Evolutionary conservation across 1,140 invertebrate genomes (phyloP), one percentile per base, ranked within the genome.

Genomic region (Euura saliciscinereae): DNA sequence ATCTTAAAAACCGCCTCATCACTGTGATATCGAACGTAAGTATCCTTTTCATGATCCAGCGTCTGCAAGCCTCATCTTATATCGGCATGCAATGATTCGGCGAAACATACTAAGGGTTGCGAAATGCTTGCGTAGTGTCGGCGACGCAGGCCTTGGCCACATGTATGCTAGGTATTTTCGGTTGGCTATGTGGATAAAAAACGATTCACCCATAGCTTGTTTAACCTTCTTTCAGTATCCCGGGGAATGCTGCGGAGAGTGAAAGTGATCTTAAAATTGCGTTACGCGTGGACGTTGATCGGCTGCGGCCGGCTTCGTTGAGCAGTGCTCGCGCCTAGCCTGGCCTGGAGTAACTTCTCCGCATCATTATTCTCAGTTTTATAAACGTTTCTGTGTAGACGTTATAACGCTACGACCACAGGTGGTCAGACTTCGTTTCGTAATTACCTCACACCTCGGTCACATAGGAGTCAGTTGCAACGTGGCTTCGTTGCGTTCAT

Each of bases 261-360:
- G 82, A 84, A 84, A 84, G 82, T 83, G 76, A 81, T 82, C 80
- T 82, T 66, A 78, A 83, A 78, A 84, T 82, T 66, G 67, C 51
- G 51, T 59, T 59, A 59, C 51, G 51, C 51, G 51, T 59, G 51
- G 51, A 59, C 51, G 51, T 59, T 59, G 51, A 59, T 59, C 51
- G 51, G 51, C 51, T 59, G 51, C 51, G 13, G 28, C 28, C 28
- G 51, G 51, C 51, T 59, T 59, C 6, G 51, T 6, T n/a, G 51
- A n/a, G 10, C 51, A 4, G 10, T 59, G 51, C 51, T 59, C 51
- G 51, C 51, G 10, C 51, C 51, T 59, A 11, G 13, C 28, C 28
- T 59, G 13, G 8, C 51, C 13, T n/a, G n/a, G 51, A 59, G 51
- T 59, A 59, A 59, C 51, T 59, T 59, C 51, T 59, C 51, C 13